Percentiles rank a stretch among this genome's conserved stretches.
These are phyloP conservation scores for Agelaius tricolor DNA, from an alignment of 2,113 vertebrate species.

Conservation along the genomic window DNA sequence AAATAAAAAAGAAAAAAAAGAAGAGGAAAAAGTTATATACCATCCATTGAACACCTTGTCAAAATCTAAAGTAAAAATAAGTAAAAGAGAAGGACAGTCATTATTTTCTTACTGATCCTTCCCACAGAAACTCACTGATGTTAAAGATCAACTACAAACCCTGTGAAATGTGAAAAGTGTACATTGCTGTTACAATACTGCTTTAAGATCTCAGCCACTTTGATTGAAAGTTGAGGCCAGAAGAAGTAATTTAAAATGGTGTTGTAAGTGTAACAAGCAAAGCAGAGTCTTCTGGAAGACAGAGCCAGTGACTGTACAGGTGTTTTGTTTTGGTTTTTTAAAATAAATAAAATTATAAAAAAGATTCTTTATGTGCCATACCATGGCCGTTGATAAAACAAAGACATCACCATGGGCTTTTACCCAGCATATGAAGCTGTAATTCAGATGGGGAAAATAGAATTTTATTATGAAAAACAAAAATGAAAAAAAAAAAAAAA, in stretches of 20 bases:
- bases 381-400: slow-evolving; percentile 62
- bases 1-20: not conserved
- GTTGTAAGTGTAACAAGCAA: slow-evolving; percentile 30
- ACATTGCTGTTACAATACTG: slow-evolving; percentile 74
- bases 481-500: slow-evolving; percentile 65
- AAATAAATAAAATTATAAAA: slow-evolving; percentile 56
- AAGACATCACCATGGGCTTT: slow-evolving; percentile 69
- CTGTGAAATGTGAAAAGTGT: slow-evolving; percentile 86
- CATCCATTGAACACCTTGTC: slow-evolving; percentile 64
- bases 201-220: slow-evolving; percentile 74
- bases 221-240: slow-evolving; percentile 44
- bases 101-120: slow-evolving; percentile 81
- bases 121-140: slow-evolving; percentile 57
- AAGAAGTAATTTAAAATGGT: slow-evolving; percentile 51
- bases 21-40: not conserved
- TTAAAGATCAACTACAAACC: slow-evolving; percentile 73
- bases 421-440: slow-evolving; percentile 59
- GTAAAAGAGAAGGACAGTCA: slow-evolving; percentile 64
- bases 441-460: slow-evolving; percentile 67
- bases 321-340: slow-evolving; percentile 29
- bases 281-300: slow-evolving; percentile 62
- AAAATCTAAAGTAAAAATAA: slow-evolving; percentile 48
- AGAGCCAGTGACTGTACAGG: slow-evolving; percentile 73
- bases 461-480: slow-evolving; percentile 74
- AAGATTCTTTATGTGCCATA: slow-evolving; percentile 80